Conservation (phyloP, 2,797 vertebrate species). For the Chaetophractus vellerosus region DNA sequence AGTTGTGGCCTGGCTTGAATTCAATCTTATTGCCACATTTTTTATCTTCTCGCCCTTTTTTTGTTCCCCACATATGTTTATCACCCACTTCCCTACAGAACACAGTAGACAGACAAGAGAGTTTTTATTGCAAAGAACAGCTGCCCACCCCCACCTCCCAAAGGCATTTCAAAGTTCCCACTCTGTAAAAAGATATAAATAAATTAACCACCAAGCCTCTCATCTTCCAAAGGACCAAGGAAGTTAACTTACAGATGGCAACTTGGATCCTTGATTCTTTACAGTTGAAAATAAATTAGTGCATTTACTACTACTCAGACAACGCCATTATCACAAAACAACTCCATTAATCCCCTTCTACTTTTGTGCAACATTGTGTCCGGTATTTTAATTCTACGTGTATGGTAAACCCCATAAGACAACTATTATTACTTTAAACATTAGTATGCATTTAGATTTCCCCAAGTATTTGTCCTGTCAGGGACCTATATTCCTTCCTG, state of each 20-base stretch:
- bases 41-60: background rate
- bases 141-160: background rate
- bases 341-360: background rate
- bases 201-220: background rate
- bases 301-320: background rate
- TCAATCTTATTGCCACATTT: background rate
- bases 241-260: background rate
- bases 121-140: slow-evolving; percentile 58
- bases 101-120: background rate
- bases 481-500: background rate
- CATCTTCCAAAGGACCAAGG: slow-evolving; percentile 47
- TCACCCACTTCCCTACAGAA: slow-evolving; percentile 5
- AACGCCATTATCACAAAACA: background rate
- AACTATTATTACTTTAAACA: background rate
- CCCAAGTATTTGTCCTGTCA: background rate
- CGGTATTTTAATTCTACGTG: background rate
- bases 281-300: background rate
- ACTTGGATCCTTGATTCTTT: slow-evolving; percentile 12
- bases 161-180: slow-evolving; percentile 44
- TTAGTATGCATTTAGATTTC: background rate
- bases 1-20: background rate
- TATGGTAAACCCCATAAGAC: background rate
- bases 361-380: background rate
- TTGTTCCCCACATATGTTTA: background rate
- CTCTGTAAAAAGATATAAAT: slow-evolving; percentile 62